phyloP scores from a whole-genome alignment of 2,888 invertebrate species.

The Allacma fusca region DNA sequence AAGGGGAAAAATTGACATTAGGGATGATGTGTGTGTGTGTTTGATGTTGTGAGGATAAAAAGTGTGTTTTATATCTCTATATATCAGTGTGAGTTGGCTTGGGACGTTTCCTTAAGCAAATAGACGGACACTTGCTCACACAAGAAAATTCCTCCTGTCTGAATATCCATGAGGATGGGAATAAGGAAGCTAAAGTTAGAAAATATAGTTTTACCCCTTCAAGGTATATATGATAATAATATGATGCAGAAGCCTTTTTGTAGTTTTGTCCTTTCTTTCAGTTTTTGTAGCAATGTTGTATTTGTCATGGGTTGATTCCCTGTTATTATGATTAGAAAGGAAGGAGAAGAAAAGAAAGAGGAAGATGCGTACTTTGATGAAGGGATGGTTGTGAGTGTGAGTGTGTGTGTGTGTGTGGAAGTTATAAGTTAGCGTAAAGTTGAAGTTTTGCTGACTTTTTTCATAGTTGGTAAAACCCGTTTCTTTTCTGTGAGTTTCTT shows the following conservation, averaged over 20 bases:
- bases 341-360: neutral
- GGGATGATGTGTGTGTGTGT: neutral
- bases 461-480: slow-evolving; percentile 23
- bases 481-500: neutral
- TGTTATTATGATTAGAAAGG: slow-evolving; percentile 20
- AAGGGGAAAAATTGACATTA: neutral
- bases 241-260: neutral
- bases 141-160: too few species aligned
- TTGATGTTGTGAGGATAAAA: neutral
- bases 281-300: neutral
- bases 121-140: too few species aligned
- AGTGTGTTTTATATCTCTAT: neutral
- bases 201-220: neutral
- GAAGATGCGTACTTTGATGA: neutral
- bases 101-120: too few species aligned
- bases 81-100: neutral
- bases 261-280: slow-evolving; percentile 4
- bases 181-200: slow-evolving; percentile 4
- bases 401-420: neutral
- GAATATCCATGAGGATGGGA: too few species aligned
- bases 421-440: neutral
- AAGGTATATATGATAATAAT: slow-evolving; percentile 8
- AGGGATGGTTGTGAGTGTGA: neutral
- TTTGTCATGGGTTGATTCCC: slow-evolving; percentile 24
- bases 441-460: slow-evolving; percentile 4